These are phyloP conservation scores for Rhabdomys dilectus DNA, from an alignment of 2,113 vertebrate species.

Conservation along the genomic window DNA sequence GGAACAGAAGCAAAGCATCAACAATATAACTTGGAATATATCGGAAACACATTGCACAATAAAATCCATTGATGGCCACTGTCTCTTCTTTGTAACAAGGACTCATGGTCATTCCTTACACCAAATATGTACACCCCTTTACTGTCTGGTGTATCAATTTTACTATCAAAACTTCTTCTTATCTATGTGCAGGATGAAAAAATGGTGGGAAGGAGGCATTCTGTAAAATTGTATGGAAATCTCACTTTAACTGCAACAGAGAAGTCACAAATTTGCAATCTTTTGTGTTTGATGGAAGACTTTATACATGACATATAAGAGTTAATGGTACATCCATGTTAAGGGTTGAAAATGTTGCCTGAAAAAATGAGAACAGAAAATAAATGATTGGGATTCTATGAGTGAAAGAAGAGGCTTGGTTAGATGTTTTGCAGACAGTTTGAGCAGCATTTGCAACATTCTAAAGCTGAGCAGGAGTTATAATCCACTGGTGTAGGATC, in stretches of 20 bases:
- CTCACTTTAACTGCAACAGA: neutral
- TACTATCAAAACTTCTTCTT: neutral
- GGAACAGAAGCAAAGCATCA: neutral
- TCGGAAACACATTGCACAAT: neutral
- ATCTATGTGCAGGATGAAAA: neutral
- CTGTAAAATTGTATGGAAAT: neutral
- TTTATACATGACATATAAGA: neutral
- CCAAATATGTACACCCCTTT: neutral
- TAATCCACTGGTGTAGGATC: neutral
- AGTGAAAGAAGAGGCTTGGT: neutral
- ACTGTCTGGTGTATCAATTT: neutral
- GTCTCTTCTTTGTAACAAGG: neutral
- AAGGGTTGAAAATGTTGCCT: neutral
- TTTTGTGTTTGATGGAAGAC: neutral
- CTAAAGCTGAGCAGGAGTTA: neutral
- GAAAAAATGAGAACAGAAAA: neutral
- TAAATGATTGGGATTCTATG: neutral
- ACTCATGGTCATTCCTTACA: neutral
- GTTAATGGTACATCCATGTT: neutral
- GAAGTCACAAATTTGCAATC: neutral
- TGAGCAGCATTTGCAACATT: neutral
- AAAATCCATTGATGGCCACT: neutral
- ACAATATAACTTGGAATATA: neutral
- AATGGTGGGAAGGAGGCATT: neutral
- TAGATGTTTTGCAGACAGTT: neutral